phyloP scores from a whole-genome alignment of 2,113 vertebrate genomes.

The Tinamus guttatus region DNA sequence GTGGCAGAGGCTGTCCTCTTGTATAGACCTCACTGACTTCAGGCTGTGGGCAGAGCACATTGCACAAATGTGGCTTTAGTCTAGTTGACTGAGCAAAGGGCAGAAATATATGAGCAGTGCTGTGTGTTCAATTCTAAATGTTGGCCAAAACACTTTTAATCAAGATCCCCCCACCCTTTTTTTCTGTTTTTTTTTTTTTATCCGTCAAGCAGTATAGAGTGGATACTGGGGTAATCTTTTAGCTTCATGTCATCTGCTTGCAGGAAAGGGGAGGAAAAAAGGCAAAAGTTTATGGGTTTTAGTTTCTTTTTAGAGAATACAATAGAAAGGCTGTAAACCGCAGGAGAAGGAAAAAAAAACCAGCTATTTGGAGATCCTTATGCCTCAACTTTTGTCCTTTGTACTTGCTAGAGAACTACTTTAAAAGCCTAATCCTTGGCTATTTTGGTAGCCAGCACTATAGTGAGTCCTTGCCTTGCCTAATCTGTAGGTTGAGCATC shows the following conservation, averaged over 20 bases:
- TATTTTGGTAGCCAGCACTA: not conserved
- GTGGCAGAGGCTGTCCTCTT: constrained; percentile 15
- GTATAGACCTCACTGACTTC: constrained; percentile 40
- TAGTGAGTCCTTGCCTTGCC: not conserved
- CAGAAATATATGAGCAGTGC: not conserved
- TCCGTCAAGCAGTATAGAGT: not conserved
- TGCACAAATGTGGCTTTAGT: not conserved
- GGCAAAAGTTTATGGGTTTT: not conserved
- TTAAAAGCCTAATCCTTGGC: not conserved
- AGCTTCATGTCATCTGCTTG: not conserved
- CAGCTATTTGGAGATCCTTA: not conserved
- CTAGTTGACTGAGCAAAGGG: constrained; percentile 15
- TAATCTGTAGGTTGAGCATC: not conserved
- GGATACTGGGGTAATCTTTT: not conserved
- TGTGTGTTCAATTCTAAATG: not conserved
- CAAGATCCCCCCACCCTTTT: accelerated
- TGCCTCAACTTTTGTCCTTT: not conserved
- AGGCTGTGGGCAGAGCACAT: constrained; percentile 12
- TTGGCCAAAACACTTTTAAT: not conserved
- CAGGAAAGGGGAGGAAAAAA: not conserved
- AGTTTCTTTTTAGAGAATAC: constrained; percentile 5
- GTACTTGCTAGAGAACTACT: not conserved
- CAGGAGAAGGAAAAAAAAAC: not conserved
- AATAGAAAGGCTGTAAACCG: not conserved
- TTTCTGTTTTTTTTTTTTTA: accelerated